Percentiles rank a stretch among this genome's conserved stretches.
Evolutionary conservation across 2,797 vertebrate species (phyloP).

Genomic region (Xenentodon cancila): DNA sequence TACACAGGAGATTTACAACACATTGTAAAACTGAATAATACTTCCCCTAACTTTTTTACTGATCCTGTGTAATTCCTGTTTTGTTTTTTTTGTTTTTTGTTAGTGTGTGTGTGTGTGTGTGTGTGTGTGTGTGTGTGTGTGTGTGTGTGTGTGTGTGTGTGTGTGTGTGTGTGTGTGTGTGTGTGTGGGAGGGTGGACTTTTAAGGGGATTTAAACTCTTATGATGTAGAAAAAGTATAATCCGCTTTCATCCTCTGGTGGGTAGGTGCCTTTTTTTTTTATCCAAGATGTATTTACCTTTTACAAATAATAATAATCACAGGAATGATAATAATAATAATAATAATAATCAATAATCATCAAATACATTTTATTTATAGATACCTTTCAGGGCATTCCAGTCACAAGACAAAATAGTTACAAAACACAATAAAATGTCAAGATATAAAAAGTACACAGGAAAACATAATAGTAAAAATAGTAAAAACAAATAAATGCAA

Average conservation of each 20-base stretch:
- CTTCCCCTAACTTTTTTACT: conserved; percentile 18
- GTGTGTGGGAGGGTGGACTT: conserved; percentile 7
- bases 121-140: too few relatives aligned
- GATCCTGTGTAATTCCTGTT: conserved; percentile 18
- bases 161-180: too few relatives aligned
- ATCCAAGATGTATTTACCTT: conserved; percentile 5
- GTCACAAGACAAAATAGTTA: too few relatives aligned
- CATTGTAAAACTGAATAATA: conserved; percentile 30
- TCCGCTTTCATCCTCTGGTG: not conserved
- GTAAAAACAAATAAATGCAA: too few relatives aligned
- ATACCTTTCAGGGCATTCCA: too few relatives aligned
- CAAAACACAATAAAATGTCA: too few relatives aligned
- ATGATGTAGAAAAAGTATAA: conserved; percentile 22
- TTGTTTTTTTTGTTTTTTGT: conserved; percentile 2
- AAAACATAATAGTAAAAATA: too few relatives aligned
- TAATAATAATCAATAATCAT: too few relatives aligned
- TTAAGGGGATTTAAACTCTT: conserved; percentile 40
- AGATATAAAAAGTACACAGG: too few relatives aligned
- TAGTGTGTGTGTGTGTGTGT: too few relatives aligned
- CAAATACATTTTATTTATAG: too few relatives aligned
- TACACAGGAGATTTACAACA: conserved; percentile 37
- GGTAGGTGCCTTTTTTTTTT: not conserved
- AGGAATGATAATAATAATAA: conserved; percentile 1
- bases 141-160: too few relatives aligned
- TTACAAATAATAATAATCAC: not conserved